Conservation (phyloP, 2,113 vertebrate genomes). For the Azemiops feae region DNA sequence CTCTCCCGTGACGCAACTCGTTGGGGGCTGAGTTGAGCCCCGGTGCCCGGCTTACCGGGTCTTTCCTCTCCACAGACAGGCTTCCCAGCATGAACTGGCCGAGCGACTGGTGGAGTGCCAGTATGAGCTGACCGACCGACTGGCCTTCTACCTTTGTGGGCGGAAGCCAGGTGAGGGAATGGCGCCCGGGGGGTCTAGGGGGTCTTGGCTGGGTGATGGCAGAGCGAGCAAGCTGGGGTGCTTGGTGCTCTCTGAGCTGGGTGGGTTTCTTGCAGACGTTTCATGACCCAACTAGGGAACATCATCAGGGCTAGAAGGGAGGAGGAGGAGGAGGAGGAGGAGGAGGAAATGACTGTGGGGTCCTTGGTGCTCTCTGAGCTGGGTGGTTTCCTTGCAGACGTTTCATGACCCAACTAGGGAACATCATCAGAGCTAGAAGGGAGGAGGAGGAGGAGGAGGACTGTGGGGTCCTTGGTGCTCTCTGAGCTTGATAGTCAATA, state of each 20-base stretch:
- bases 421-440: too few species aligned
- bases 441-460: too few species aligned
- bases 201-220: not conserved
- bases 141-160: slow-evolving; percentile 96
- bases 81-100: slow-evolving; percentile 91
- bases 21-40: not conserved
- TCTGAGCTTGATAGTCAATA: not conserved
- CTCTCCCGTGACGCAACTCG: not conserved
- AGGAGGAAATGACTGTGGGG: too few species aligned
- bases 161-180: slow-evolving; percentile 86
- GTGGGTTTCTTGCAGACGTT: too few species aligned
- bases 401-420: too few species aligned
- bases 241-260: too few species aligned
- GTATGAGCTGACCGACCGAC: slow-evolving; percentile 94
- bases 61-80: slow-evolving; percentile 79
- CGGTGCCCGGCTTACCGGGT: slow-evolving; percentile 35
- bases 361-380: too few species aligned
- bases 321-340: too few species aligned
- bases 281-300: too few species aligned
- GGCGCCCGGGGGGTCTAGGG: not conserved
- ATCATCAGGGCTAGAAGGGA: too few species aligned
- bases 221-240: not conserved
- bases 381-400: too few species aligned
- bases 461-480: not conserved
- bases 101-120: slow-evolving; percentile 97